Percentiles rank a stretch among this genome's conserved stretches.
These are phyloP conservation scores for Troides oblongomaculatus DNA, from an alignment of 2,888 invertebrate species.

Conservation along the genomic window DNA sequence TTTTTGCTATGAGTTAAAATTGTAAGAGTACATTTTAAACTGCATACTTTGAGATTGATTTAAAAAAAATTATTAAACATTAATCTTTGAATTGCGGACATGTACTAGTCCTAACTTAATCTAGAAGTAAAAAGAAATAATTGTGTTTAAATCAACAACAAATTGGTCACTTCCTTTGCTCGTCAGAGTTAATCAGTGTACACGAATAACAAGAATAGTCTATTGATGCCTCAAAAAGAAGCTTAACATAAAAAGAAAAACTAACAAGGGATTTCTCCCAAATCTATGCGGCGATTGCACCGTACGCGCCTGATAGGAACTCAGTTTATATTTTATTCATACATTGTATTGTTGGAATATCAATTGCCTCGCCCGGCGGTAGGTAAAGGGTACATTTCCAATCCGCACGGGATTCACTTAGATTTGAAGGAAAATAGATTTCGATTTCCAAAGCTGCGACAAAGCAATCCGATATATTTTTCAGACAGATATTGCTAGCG, in stretches of 20 bases:
- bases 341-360: slow-evolving; percentile 81
- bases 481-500: slow-evolving; percentile 81
- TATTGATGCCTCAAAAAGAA: slow-evolving; percentile 27
- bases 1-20: background rate
- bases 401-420: slow-evolving; percentile 81
- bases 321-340: slow-evolving; percentile 80
- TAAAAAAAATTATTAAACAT: background rate
- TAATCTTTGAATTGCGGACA: background rate
- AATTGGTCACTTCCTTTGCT: background rate
- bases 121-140: background rate
- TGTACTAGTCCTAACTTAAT: background rate
- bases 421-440: slow-evolving; percentile 81
- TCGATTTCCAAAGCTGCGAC: slow-evolving; percentile 80
- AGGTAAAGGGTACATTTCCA: slow-evolving; percentile 81
- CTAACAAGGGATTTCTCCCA: slow-evolving; percentile 58
- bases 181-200: background rate
- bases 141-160: background rate
- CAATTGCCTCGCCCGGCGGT: slow-evolving; percentile 79
- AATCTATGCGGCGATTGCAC: slow-evolving; percentile 65
- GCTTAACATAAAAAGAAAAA: slow-evolving; percentile 41
- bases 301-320: slow-evolving; percentile 73
- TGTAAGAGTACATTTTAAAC: too few relatives aligned
- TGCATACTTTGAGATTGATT: too few relatives aligned
- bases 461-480: slow-evolving; percentile 81
- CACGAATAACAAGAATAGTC: slow-evolving; percentile 9